Evolutionary conservation across 2,797 vertebrate species (phyloP).

Genomic region (Periparus ater): DNA sequence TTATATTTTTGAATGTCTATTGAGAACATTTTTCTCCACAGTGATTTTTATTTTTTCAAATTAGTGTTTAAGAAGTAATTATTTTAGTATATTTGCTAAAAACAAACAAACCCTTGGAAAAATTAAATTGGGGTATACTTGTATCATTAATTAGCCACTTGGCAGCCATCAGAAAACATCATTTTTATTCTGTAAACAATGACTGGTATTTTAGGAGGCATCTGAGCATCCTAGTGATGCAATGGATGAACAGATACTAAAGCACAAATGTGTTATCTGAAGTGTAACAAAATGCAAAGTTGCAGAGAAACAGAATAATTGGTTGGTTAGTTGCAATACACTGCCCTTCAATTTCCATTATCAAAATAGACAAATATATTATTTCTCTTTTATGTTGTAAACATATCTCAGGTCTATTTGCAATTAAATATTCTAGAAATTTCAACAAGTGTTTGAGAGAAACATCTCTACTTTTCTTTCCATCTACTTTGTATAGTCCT

Average conservation of each 20-base stretch:
- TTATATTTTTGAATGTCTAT: neutral
- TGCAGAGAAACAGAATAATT: slow-evolving; percentile 16
- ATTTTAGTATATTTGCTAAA: neutral
- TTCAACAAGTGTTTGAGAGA: neutral
- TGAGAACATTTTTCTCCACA: neutral
- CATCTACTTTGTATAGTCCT: neutral
- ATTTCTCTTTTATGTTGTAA: neutral
- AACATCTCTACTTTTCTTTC: neutral
- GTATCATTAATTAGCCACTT: neutral
- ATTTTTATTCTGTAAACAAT: slow-evolving; percentile 24
- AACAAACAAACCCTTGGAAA: neutral
- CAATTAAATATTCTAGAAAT: neutral
- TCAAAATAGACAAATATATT: neutral
- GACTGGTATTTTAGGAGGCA: slow-evolving; percentile 10
- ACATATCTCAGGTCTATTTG: neutral
- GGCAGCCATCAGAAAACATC: neutral
- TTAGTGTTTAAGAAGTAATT: neutral
- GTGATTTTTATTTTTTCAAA: neutral
- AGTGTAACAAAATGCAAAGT: neutral
- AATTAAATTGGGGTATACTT: neutral
- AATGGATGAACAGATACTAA: neutral
- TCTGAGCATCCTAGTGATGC: neutral
- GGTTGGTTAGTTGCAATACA: neutral
- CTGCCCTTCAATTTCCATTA: neutral
- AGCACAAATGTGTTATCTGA: neutral